Base-by-base conservation (phyloP, 2,888 invertebrate genomes). In the Drosophila anomelani region DNA sequence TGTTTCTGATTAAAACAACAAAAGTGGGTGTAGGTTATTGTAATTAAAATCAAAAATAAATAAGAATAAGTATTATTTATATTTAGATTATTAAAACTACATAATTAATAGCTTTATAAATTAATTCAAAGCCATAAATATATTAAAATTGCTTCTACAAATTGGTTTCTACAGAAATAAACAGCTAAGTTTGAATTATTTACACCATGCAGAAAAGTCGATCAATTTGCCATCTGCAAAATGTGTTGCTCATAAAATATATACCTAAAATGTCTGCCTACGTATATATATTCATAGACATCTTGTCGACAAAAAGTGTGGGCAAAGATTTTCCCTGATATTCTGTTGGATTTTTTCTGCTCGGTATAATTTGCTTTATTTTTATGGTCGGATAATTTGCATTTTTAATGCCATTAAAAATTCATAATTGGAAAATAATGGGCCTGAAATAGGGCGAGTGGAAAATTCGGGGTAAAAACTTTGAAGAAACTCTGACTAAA, bases 391-490 rank as follows among this genome's bases (percentile, higher is more conserved):
- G 54, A 66, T 53, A 79, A 82, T 88, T 88, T 75, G 70, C 83
- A 85, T 85, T 80, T 71, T 66, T 41, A 69, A 77, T 67, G 86
- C 74, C 61, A 77, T 84, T 89, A 77, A 85, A 76, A 81, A 74
- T 85, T 53, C 76, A 64, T 88, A 88, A 84, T 88, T 85, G 88
- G 72, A 73, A 73, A 67, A 77, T 88, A 80, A 88, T 85, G 80
- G 62, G 68, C 38, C 76, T 26, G 13, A 36, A 32, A 44, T 29
- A 55, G 43, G 70, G 13, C 29, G 32, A 26, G 67, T 36, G 57
- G 29, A 26, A 58, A 44, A 69, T 47, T 53, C 51, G 51, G 44
- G 32, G 39, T 23, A 43, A 57, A 80, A 75, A 87, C 44, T 72
- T 67, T 57, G 32, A 15, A 43, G 29, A 47, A 60, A 56, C 39